These are phyloP conservation scores for Drosophila trapezifrons DNA, from an alignment of 1,140 invertebrate genomes.

Conservation along the genomic window DNA sequence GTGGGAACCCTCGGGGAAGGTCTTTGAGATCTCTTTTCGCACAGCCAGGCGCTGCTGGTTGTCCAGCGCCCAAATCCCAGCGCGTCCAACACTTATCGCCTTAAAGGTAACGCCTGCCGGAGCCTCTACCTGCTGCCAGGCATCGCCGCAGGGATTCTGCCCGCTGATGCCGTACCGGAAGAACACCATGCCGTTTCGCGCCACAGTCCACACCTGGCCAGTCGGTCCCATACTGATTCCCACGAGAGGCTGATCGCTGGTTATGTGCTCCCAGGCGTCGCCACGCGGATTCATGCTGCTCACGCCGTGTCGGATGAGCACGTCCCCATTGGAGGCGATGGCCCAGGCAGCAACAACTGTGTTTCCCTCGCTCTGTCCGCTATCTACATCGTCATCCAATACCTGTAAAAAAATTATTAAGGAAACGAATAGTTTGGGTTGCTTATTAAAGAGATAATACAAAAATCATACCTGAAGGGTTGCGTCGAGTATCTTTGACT, in stretches of 20 bases:
- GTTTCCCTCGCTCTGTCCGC: conserved; percentile 55
- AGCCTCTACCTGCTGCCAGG: conserved; percentile 76
- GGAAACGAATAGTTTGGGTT: fast-evolving
- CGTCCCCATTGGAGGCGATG: conserved; percentile 92
- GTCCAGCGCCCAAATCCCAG: conserved; percentile 90
- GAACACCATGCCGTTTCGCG: conserved; percentile 93
- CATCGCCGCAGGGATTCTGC: conserved; percentile 87
- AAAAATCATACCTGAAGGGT: conserved; percentile 84
- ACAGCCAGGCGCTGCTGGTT: conserved; percentile 87
- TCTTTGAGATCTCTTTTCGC: conserved; percentile 87
- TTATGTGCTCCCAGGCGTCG: conserved; percentile 91
- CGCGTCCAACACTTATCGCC: conserved; percentile 89
- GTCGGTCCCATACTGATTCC: conserved; percentile 89
- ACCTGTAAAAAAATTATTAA: conserved; percentile 12
- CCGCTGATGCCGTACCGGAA: conserved; percentile 89
- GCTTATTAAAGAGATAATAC: no score
- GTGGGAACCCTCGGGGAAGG: conserved; percentile 90
- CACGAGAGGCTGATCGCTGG: conserved; percentile 90
- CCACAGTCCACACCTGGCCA: conserved; percentile 93
- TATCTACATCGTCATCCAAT: conserved; percentile 63
- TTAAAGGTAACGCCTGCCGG: conserved; percentile 88
- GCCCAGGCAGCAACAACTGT: conserved; percentile 90
- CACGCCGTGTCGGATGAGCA: conserved; percentile 91
- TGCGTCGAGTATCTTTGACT: conserved; percentile 92
- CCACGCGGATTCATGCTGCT: conserved; percentile 88